Evolutionary conservation across 2,797 vertebrate genomes (phyloP).

Genomic region (Pseudocheirus occidentalis): DNA sequence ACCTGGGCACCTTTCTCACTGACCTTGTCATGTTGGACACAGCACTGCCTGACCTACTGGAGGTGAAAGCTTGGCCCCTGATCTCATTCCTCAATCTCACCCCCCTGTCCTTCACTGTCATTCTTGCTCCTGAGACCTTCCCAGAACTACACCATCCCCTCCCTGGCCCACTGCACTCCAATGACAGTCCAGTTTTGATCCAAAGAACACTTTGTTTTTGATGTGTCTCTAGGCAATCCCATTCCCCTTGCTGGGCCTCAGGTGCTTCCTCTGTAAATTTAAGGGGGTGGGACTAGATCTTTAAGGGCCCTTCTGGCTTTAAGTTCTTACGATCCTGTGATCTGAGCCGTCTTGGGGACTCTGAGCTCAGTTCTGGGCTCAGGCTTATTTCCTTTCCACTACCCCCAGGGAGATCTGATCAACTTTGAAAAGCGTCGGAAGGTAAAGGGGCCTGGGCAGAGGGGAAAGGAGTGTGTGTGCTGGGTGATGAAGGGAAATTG

Average conservation of each 20-base stretch:
- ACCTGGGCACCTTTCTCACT: slow-evolving; percentile 93
- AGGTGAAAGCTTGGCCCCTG: slow-evolving; percentile 84
- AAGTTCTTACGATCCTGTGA: neutral
- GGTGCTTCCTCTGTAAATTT: neutral
- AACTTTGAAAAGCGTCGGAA: slow-evolving; percentile 92
- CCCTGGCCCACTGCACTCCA: neutral
- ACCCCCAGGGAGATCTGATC: slow-evolving; percentile 88
- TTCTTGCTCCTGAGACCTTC: neutral
- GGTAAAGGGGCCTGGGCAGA: slow-evolving; percentile 81
- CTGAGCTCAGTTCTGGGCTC: slow-evolving; percentile 50
- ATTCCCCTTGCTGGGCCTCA: neutral
- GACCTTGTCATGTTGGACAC: slow-evolving; percentile 95
- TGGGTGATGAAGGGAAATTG: neutral
- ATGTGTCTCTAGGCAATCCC: neutral
- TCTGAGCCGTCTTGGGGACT: neutral
- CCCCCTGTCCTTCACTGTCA: neutral
- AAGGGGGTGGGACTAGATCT: neutral
- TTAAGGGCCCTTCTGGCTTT: neutral
- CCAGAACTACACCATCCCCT: neutral
- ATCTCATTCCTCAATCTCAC: slow-evolving; percentile 26
- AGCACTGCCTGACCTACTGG: slow-evolving; percentile 89
- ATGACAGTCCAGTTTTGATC: neutral
- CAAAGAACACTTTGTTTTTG: neutral
- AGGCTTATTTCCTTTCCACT: slow-evolving; percentile 34
- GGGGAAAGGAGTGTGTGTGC: no score